phyloP scores from a whole-genome alignment of 2,888 invertebrate genomes.

The Rhagophthalmus giganteus region DNA sequence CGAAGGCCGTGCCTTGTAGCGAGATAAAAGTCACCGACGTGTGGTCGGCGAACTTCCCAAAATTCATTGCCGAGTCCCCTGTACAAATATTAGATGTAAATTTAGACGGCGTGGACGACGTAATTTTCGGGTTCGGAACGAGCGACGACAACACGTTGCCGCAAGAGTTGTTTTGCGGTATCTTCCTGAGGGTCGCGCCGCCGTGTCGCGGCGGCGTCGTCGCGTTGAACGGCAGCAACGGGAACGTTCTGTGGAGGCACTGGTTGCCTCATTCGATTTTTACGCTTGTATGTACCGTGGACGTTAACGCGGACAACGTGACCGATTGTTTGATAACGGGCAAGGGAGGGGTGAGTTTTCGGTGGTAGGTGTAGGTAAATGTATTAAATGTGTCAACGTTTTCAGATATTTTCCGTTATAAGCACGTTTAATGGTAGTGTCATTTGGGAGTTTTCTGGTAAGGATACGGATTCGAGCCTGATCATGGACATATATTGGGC shows the following conservation, averaged over 20 bases:
- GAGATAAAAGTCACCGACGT: constrained; percentile 62
- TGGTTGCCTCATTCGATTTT: constrained; percentile 75
- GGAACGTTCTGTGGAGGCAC: constrained; percentile 72
- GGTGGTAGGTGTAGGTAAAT: no score
- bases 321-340: constrained; percentile 76
- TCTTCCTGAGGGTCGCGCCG: constrained; percentile 66
- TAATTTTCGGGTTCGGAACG: constrained; percentile 77
- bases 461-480: constrained; percentile 53
- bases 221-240: constrained; percentile 73
- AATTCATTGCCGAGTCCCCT: constrained; percentile 74
- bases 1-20: constrained; percentile 62
- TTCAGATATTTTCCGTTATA: constrained; percentile 65
- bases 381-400: constrained; percentile 21
- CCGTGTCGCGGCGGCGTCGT: constrained; percentile 77
- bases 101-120: constrained; percentile 69
- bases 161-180: constrained; percentile 63
- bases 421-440: constrained; percentile 67
- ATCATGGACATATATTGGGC: constrained; percentile 68
- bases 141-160: constrained; percentile 60
- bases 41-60: constrained; percentile 71
- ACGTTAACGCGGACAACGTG: constrained; percentile 69
- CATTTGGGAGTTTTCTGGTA: constrained; percentile 66
- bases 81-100: constrained; percentile 72
- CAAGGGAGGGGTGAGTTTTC: constrained; percentile 69
- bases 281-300: constrained; percentile 70